A percentile compares a stretch with the other conserved stretches of the same genome.
These are phyloP conservation scores for Setophaga kirtlandii DNA, from an alignment of 2,113 vertebrate species.

Conservation along the genomic window DNA sequence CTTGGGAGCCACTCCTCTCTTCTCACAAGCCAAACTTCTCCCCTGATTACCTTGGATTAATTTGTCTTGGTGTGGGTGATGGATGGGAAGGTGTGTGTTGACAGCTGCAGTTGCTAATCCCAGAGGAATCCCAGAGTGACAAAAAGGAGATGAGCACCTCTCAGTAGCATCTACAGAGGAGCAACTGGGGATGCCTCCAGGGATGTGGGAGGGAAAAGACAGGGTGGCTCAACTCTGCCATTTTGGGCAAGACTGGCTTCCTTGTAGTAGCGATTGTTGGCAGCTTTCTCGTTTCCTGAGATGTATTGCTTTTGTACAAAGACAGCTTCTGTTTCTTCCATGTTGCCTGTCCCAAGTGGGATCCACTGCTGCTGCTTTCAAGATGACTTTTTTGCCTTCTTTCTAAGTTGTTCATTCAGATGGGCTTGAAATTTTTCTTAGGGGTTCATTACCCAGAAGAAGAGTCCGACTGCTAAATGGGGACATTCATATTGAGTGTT, in stretches of 20 bases:
- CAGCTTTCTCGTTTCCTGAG: neutral
- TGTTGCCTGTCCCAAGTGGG: neutral
- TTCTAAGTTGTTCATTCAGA: neutral
- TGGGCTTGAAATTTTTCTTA: neutral
- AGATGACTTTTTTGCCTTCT: neutral
- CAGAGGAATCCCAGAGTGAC: neutral
- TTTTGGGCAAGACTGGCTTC: neutral
- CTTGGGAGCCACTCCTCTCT: neutral
- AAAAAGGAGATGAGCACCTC: neutral
- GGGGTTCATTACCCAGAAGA: neutral
- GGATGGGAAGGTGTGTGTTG: neutral
- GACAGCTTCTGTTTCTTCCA: neutral
- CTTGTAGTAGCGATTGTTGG: neutral
- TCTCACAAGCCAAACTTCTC: neutral
- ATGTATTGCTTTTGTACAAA: neutral
- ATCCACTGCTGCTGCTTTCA: neutral
- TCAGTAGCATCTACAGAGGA: accelerated
- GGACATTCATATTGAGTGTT: neutral
- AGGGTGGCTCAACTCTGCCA: neutral
- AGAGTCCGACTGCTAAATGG: neutral
- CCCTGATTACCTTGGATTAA: neutral
- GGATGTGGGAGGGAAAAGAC: neutral
- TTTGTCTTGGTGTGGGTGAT: neutral
- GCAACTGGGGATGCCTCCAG: neutral
- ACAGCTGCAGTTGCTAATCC: neutral